Base-by-base conservation (phyloP, 2,888 invertebrate genomes). In the Conus canariensis region DNA sequence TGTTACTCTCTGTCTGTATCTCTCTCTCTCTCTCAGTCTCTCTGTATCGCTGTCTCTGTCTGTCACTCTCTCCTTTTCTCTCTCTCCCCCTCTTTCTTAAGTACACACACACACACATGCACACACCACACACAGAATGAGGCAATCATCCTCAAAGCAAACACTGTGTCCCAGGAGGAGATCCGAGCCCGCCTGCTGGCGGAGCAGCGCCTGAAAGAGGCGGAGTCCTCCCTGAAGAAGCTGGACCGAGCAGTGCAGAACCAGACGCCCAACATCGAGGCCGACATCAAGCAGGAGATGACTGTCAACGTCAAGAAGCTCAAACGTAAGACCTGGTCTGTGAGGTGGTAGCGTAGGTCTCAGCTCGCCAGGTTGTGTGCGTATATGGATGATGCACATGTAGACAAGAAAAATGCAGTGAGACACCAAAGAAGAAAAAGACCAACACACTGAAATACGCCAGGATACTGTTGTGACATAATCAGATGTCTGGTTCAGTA, bases 281-380 rank as follows among this genome's bases (percentile, higher is more conserved):
- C 91, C 12, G 95, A 95, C 56, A 94, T 96, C 9, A 96, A 96
- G 88, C 96, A 96, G 92, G 96, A 96, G 91, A 96, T 97, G 94
- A 95, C 96, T 92, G 96, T 96, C 19, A 96, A 96, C 94, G 97
- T 97, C 22, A 96, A 95, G 91, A 96, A 96, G 92, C 94, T 97
- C n/a, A 96, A 96, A 95, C 93, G 96, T 96, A 92, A 92, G 12
- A 30, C 77, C 22, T 70, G 10, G 1, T 74, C 8, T 74, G 2
- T 45, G 45, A 45, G 45, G 45, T 45, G 45, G 45, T 45, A 3
- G 45, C 4, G 45, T 45, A 45, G 45, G 45, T 4, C n/a, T 90
- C 9, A 59, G 19, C 22, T 56, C 1, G 2, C 60, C 10, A n/a
- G 0, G 22, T 45, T 85, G 30, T 85, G 19, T 58, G 45, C 45